Evolutionary conservation across 1,140 invertebrate species (phyloP), one percentile per base, ranked within the genome.

Genomic region (Brachionus angularis): DNA sequence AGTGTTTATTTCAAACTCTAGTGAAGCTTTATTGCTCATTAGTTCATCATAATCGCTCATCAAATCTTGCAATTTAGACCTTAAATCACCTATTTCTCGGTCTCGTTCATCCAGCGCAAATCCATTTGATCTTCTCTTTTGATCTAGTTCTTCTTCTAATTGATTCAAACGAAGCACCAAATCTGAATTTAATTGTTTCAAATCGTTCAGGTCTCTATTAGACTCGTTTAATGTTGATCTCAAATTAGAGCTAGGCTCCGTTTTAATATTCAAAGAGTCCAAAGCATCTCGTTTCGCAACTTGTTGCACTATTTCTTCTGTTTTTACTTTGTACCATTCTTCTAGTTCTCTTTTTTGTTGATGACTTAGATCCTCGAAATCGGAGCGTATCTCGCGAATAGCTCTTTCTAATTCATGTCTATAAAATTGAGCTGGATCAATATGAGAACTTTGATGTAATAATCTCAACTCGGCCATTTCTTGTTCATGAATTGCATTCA

Each of bases 1-100:
- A 39, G 78, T 78, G 49, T 75, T 73, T 27, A 81, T 81, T 73
- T 81, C 80, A 42, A 81, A 74, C 73, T 80, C 77, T 33, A 81
- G 72, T 18, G 74, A 75, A 46, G 80, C 75, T 72, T 84, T 84
- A 69, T 77, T 79, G 71, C 82, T 81, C 73, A 82, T 75, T 27
- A 84, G 70, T 52, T 76, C 77, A 72, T 83, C 79, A 23, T 84
- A 72, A 55, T 83, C 82, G 27, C 75, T 69, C 62, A 83, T 77
- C 25, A 84, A 75, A 25, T 73, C 70, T 69, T 83, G 79, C 73
- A 82, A 76, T 73, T 82, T 80, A 3, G 75, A 73, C 7, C 78
- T 72, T 10, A 82, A 73, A 71, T 79, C 77, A 16, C 74, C 73
- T 25, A 82, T 78, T 64, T 81, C 78, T 7, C 72, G 58, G 23